Evolutionary conservation across 2,888 invertebrate species (phyloP).

Genomic region (Adelognathus sp.): DNA sequence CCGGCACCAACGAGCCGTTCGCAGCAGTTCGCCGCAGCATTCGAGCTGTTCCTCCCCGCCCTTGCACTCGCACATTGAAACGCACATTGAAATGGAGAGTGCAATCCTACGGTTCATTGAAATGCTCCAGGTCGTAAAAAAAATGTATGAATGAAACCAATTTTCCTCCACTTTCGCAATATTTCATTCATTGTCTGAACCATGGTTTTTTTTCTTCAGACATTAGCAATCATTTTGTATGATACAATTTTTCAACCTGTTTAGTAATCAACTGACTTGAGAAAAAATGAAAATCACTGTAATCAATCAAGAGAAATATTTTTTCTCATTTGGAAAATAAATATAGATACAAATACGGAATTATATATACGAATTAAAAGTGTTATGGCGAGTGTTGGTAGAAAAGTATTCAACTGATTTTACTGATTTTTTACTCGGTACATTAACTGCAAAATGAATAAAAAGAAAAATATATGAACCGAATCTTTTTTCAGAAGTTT

Average conservation of each 20-base stretch:
- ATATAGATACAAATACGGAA: too few species aligned
- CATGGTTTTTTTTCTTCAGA: not conserved
- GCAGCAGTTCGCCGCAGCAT: not conserved
- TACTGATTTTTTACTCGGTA: too few species aligned
- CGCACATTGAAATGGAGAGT: slow-evolving; percentile 36
- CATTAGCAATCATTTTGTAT: not conserved
- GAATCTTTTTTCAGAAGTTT: too few species aligned
- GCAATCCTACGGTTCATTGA: slow-evolving; percentile 19
- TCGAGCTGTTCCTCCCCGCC: not conserved
- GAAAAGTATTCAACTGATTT: too few species aligned
- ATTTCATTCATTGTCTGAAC: not conserved
- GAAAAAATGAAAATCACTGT: too few species aligned
- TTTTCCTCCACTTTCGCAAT: not conserved
- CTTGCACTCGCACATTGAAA: not conserved
- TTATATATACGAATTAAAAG: too few species aligned
- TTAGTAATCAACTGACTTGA: not conserved
- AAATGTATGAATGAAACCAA: slow-evolving; percentile 12
- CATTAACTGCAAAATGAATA: too few species aligned
- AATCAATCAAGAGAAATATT: too few species aligned
- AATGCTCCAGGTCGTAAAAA: slow-evolving; percentile 1
- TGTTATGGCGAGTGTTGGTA: too few species aligned
- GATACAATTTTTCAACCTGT: not conserved
- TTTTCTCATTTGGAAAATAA: too few species aligned
- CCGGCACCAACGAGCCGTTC: not conserved
- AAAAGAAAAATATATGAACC: too few species aligned